phyloP scores from a whole-genome alignment of 2,888 invertebrate genomes.

The Eristalis pertinax region DNA sequence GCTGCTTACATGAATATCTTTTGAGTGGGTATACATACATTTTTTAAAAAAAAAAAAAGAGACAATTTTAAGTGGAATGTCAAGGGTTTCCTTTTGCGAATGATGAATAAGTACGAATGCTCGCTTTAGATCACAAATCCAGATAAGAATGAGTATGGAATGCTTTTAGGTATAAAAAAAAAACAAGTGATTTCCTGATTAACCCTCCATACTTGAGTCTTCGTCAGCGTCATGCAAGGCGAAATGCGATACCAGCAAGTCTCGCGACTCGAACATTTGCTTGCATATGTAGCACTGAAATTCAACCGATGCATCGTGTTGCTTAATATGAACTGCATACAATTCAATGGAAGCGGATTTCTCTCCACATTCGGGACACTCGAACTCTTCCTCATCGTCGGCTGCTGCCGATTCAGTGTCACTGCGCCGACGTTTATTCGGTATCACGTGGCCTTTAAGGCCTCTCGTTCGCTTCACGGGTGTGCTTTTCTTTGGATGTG shows the following conservation, averaged over 20 bases:
- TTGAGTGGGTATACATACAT: background rate
- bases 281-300: constrained; percentile 76
- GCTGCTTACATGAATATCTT: background rate
- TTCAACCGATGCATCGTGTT: constrained; percentile 75
- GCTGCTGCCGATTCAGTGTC: constrained; percentile 64
- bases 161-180: constrained; percentile 36
- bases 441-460: constrained; percentile 62
- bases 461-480: constrained; percentile 54
- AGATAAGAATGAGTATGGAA: constrained; percentile 40
- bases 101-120: constrained; percentile 60
- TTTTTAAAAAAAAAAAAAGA: background rate
- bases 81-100: constrained; percentile 13
- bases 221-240: constrained; percentile 71
- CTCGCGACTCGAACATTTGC: constrained; percentile 73
- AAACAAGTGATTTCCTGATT: constrained; percentile 33
- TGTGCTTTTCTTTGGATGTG: constrained; percentile 73
- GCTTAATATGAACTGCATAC: constrained; percentile 78
- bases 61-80: constrained; percentile 12
- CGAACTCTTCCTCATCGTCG: constrained; percentile 77
- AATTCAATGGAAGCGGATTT: constrained; percentile 78
- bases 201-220: constrained; percentile 66
- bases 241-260: constrained; percentile 75
- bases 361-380: constrained; percentile 79
- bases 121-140: constrained; percentile 45
- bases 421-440: constrained; percentile 61